phyloP scores from a whole-genome alignment of 1,140 invertebrate species.

The Drosophila pseudoananassae region DNA sequence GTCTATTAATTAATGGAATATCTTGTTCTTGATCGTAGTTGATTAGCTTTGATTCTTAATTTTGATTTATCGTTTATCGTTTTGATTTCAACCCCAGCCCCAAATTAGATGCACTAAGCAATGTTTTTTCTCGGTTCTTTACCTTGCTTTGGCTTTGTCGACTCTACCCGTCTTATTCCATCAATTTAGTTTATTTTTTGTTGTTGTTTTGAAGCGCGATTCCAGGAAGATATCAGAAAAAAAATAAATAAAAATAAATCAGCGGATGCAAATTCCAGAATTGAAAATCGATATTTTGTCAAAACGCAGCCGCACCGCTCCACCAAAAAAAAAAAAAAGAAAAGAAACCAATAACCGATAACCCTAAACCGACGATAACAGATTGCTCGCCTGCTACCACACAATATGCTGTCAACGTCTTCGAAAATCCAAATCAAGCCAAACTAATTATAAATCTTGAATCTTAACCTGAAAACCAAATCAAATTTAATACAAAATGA shows the following conservation, averaged over 20 bases:
- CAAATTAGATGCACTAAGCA: conserved; percentile 31
- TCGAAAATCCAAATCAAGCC: conserved; percentile 4
- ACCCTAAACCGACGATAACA: conserved; percentile 51
- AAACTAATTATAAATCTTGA: conserved; percentile 15
- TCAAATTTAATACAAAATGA: conserved; percentile 78
- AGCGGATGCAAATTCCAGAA: conserved; percentile 74
- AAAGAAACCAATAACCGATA: conserved; percentile 36
- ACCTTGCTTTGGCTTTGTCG: conserved; percentile 39
- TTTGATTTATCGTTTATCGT: conserved; percentile 12
- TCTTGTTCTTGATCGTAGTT: conserved; percentile 36
- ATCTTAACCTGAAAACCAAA: conserved; percentile 44
- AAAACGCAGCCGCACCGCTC: conserved; percentile 51
- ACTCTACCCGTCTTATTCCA: conserved; percentile 24
- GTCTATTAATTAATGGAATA: conserved; percentile 7
- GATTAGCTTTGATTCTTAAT: conserved; percentile 29
- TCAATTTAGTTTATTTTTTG: conserved; percentile 13
- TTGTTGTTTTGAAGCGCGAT: conserved; percentile 29
- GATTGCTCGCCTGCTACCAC: conserved; percentile 68
- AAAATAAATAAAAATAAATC: conserved; percentile 24
- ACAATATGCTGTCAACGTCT: conserved; percentile 70
- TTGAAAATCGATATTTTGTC: conserved; percentile 82
- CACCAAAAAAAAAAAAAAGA: neutral
- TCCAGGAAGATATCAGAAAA: conserved; percentile 13
- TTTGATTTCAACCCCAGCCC: conserved; percentile 3
- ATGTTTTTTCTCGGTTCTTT: conserved; percentile 21